Conservation (phyloP, 2,888 invertebrate genomes). For the Cheiracanthium punctorium region DNA sequence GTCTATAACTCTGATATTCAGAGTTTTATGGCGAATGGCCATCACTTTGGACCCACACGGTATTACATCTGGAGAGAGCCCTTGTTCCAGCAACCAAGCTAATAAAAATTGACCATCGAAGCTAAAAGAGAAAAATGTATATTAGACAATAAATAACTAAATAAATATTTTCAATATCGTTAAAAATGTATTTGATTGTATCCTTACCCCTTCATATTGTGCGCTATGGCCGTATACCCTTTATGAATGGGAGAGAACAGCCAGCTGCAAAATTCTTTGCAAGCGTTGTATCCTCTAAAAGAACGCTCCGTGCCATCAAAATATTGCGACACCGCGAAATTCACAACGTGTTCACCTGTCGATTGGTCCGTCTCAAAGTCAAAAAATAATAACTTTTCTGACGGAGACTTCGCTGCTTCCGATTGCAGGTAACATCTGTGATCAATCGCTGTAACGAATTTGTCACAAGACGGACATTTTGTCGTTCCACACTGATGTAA, state of each 20-base stretch:
- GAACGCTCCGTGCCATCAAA: neutral
- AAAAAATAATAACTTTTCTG: neutral
- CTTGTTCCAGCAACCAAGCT: constrained; percentile 10
- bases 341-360: neutral
- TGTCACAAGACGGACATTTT: neutral
- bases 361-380: neutral
- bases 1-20: constrained; percentile 23
- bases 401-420: neutral
- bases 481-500: neutral
- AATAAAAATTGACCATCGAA: constrained; percentile 41
- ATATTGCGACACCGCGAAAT: neutral
- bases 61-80: neutral
- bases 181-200: no score
- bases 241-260: constrained; percentile 5
- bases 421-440: neutral
- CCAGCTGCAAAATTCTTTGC: constrained; percentile 14
- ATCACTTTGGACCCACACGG: constrained; percentile 25
- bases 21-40: neutral
- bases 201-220: constrained; percentile 34
- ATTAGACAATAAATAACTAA: no score
- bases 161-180: no score
- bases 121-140: neutral
- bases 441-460: neutral
- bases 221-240: constrained; percentile 19
- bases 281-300: neutral